phyloP scores from a whole-genome alignment of 2,113 vertebrate species.

The Colius striatus region DNA sequence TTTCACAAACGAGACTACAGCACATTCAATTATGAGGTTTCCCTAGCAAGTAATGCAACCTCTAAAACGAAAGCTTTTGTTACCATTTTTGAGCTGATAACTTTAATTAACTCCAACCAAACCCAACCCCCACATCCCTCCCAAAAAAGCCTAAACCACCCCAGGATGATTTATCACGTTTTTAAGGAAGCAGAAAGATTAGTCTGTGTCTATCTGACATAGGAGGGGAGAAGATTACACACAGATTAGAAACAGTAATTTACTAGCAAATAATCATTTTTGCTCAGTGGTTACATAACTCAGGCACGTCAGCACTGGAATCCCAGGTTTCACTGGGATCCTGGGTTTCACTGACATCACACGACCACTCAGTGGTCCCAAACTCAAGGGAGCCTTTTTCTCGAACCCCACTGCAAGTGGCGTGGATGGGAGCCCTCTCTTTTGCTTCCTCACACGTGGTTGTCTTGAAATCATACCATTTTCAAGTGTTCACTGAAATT shows the following conservation, averaged over 20 bases:
- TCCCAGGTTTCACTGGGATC: background rate
- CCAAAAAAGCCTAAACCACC: too few relatives aligned
- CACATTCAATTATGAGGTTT: background rate
- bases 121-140: too few relatives aligned
- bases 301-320: background rate
- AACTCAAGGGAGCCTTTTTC: background rate
- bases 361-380: fast-evolving
- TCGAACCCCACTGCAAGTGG: background rate
- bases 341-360: background rate
- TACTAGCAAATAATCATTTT: background rate
- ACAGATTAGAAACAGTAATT: constrained; percentile 45
- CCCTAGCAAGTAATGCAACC: background rate
- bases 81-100: background rate
- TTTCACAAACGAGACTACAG: background rate
- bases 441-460: background rate
- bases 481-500: background rate
- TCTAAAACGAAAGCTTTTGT: background rate
- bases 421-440: fast-evolving
- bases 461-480: fast-evolving
- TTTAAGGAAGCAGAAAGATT: constrained; percentile 1
- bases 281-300: background rate
- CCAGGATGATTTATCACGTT: background rate
- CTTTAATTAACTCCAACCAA: background rate
- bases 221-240: constrained; percentile 9
- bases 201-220: constrained; percentile 4